Conservation (phyloP, 1,140 invertebrate species). For the Mizuhopecten yessoensis region DNA sequence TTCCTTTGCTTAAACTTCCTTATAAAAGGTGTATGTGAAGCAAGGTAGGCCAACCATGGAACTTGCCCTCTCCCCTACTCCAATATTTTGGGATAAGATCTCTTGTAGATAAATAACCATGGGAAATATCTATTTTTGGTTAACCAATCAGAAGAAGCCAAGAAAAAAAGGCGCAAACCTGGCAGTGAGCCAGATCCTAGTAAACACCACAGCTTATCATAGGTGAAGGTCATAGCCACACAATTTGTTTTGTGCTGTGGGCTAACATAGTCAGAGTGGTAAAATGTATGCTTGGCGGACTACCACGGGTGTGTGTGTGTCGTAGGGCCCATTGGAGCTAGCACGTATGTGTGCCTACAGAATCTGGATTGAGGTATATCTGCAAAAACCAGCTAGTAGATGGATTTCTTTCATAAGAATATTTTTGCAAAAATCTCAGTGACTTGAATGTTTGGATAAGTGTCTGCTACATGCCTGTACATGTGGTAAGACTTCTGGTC, state of each 20-base stretch:
- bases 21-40: too few relatives aligned
- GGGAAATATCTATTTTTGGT: constrained; percentile 34
- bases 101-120: constrained; percentile 19
- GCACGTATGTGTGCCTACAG: not conserved
- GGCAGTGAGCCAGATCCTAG: not conserved
- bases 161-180: constrained; percentile 24
- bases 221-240: not conserved
- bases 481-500: constrained; percentile 17
- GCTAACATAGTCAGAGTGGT: not conserved
- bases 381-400: not conserved
- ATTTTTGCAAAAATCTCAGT: not conserved
- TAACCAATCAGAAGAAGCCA: constrained; percentile 24
- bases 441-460: constrained; percentile 12
- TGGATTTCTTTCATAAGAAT: not conserved
- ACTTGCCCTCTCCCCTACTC: not conserved
- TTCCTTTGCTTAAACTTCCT: too few relatives aligned
- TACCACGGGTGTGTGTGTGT: not conserved
- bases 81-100: not conserved
- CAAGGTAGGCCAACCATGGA: not conserved
- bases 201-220: not conserved
- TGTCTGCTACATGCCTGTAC: not conserved
- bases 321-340: not conserved
- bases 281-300: not conserved
- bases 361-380: not conserved
- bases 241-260: constrained; percentile 1